A percentile compares a stretch with the other conserved stretches of the same genome.
Evolutionary conservation across 2,888 invertebrate species (phyloP).

Genomic region (Drosophila hamatofila): DNA sequence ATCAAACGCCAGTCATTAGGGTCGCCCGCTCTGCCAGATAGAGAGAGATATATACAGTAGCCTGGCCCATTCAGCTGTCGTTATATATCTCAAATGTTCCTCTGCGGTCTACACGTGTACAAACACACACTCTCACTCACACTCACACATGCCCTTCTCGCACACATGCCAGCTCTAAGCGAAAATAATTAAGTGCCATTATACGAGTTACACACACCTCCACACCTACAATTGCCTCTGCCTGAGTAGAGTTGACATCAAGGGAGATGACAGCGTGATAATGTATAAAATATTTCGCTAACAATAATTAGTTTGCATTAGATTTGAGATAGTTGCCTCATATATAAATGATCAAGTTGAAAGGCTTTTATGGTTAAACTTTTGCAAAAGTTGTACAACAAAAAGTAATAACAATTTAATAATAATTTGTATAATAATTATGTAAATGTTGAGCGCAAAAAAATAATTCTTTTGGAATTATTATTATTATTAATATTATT

Average conservation of each 20-base stretch:
- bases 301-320: neutral
- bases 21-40: constrained; percentile 10
- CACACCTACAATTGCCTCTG: constrained; percentile 1
- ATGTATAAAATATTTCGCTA: constrained; percentile 11
- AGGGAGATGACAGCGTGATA: constrained; percentile 57
- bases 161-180: constrained; percentile 45
- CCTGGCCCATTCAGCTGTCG: constrained; percentile 48
- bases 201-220: constrained; percentile 51
- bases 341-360: neutral
- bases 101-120: constrained; percentile 63
- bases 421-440: no score
- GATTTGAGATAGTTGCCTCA: neutral
- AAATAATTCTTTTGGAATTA: no score
- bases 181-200: constrained; percentile 73
- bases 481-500: no score
- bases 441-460: no score
- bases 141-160: neutral
- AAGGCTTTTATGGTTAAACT: no score
- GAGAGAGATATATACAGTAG: constrained; percentile 1
- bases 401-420: no score
- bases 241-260: constrained; percentile 7
- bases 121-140: constrained; percentile 36
- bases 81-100: constrained; percentile 70
- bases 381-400: no score
- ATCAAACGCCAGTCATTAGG: constrained; percentile 76